phyloP scores from a whole-genome alignment of 1,140 invertebrate genomes.

The Hylaeus anthracinus region DNA sequence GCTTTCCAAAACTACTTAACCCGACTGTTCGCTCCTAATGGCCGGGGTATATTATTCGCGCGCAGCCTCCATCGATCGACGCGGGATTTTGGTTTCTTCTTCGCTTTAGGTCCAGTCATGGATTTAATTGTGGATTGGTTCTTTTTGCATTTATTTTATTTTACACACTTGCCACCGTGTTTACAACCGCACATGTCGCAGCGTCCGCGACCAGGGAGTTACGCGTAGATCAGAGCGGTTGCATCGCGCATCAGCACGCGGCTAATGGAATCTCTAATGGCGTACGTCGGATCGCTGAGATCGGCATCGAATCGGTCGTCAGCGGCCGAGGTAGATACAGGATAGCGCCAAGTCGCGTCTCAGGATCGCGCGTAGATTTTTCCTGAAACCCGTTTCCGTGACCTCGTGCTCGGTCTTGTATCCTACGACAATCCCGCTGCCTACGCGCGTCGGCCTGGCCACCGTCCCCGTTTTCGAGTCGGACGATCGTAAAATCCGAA shows the following conservation, averaged over 20 bases:
- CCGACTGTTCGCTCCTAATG: constrained; percentile 3
- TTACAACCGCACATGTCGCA: too few species aligned
- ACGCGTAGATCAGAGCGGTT: too few species aligned
- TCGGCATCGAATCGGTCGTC: constrained; percentile 24
- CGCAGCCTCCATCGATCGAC: neutral
- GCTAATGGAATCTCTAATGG: constrained; percentile 54
- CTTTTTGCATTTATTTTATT: too few species aligned
- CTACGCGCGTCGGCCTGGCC: constrained; percentile 46
- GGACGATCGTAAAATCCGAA: neutral
- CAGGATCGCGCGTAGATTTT: constrained; percentile 66
- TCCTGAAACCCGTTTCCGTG: constrained; percentile 71
- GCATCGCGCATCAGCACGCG: constrained; percentile 12
- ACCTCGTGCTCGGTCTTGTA: constrained; percentile 59
- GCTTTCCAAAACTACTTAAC: neutral
- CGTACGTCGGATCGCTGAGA: constrained; percentile 17
- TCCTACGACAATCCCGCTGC: constrained; percentile 62
- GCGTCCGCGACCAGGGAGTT: too few species aligned
- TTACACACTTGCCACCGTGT: too few species aligned
- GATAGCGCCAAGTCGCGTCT: constrained; percentile 42
- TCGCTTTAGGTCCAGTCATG: too few species aligned
- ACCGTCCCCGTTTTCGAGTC: constrained; percentile 56
- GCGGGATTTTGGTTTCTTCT: too few species aligned
- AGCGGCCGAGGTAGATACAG: constrained; percentile 11
- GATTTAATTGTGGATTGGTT: too few species aligned
- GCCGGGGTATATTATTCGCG: neutral